Percentiles rank a stretch among this genome's conserved stretches.
phyloP scores from a whole-genome alignment of 2,113 vertebrate genomes.

The Neolamprologus brichardi region DNA sequence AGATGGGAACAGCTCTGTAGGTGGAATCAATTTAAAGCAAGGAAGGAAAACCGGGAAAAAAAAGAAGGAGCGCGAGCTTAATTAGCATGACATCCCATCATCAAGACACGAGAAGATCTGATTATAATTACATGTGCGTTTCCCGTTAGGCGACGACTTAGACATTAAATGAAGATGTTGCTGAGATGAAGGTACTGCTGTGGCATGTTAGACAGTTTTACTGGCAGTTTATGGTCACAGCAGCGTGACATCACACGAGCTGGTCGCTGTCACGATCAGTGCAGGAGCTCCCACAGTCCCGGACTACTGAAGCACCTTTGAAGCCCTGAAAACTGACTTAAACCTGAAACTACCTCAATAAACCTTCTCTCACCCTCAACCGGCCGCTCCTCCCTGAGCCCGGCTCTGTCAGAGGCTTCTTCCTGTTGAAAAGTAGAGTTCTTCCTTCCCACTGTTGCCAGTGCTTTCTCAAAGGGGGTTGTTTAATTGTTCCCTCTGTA shows the following conservation, averaged over 20 bases:
- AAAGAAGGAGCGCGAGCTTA: accelerated
- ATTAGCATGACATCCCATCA: background rate
- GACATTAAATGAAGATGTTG: background rate
- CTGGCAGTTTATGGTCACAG: background rate
- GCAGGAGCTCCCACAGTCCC: background rate
- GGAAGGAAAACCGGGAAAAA: accelerated
- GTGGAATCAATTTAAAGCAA: background rate
- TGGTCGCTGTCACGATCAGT: accelerated
- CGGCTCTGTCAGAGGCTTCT: background rate
- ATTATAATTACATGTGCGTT: background rate
- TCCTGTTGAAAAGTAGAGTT: background rate
- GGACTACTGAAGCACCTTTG: background rate
- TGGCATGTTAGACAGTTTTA: background rate
- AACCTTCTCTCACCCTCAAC: background rate
- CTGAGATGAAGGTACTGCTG: accelerated
- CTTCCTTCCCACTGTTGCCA: background rate
- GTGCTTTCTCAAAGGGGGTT: background rate
- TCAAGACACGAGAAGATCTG: background rate
- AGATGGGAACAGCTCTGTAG: background rate
- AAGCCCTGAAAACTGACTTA: background rate
- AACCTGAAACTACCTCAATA: accelerated
- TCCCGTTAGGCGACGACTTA: background rate
- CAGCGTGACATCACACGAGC: background rate
- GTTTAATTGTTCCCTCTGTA: background rate
- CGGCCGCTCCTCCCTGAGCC: background rate